Evolutionary conservation across 2,888 invertebrate species (phyloP).

Genomic region (Periphyllus acericola): DNA sequence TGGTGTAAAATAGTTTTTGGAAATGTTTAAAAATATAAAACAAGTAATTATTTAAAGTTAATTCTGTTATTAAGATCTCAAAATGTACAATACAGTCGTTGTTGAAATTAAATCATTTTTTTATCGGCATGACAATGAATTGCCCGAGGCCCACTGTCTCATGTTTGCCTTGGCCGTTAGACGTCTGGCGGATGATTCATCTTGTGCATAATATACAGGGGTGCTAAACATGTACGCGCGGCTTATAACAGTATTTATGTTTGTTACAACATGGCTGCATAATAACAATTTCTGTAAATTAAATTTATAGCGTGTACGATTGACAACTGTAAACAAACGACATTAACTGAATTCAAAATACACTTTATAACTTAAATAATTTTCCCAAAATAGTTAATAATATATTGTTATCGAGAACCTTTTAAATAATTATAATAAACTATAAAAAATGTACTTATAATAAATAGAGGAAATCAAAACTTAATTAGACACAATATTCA

Average conservation of each 20-base stretch:
- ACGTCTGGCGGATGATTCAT: constrained; percentile 58
- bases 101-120: constrained; percentile 12
- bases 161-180: constrained; percentile 54
- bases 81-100: neutral
- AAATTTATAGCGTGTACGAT: too few relatives aligned
- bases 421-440: too few relatives aligned
- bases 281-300: too few relatives aligned
- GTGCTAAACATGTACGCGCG: constrained; percentile 46
- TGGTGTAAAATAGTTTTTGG: neutral
- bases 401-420: too few relatives aligned
- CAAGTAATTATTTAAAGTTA: neutral
- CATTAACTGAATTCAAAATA: too few relatives aligned
- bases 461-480: too few relatives aligned
- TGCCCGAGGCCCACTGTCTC: constrained; percentile 49
- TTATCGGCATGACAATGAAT: constrained; percentile 19
- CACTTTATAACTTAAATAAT: too few relatives aligned
- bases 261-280: neutral
- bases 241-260: neutral
- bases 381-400: too few relatives aligned
- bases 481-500: too few relatives aligned
- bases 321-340: too few relatives aligned
- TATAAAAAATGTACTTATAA: too few relatives aligned
- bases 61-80: neutral
- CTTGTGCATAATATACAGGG: constrained; percentile 17
- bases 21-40: neutral